Conservation (phyloP, 2,113 vertebrate species). For the Sylvietta virens region DNA sequence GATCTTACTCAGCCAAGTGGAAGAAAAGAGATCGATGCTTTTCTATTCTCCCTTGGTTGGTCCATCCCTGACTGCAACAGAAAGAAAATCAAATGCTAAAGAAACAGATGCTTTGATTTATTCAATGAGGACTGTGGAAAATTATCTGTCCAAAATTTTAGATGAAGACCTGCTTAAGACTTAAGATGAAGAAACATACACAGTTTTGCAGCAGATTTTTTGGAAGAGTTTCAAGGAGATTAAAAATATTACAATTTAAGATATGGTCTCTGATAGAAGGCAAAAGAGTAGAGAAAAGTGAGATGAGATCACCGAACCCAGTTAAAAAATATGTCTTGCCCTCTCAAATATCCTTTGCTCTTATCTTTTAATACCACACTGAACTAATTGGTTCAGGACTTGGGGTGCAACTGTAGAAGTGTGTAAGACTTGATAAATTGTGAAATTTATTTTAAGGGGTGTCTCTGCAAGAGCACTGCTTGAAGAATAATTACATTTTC, state of each 20-base stretch:
- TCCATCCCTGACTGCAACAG: background rate
- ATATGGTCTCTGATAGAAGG: background rate
- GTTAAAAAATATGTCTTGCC: background rate
- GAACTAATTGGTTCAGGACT: background rate
- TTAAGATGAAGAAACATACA: background rate
- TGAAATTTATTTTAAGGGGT: background rate
- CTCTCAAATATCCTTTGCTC: background rate
- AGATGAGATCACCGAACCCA: background rate
- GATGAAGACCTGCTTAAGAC: background rate
- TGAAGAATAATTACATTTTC: background rate
- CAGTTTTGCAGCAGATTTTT: background rate
- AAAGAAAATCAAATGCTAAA: background rate
- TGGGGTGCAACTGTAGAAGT: background rate
- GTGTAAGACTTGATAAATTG: background rate
- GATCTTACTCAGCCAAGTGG: background rate
- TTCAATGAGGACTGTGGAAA: background rate
- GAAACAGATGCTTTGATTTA: background rate
- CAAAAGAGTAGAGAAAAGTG: background rate
- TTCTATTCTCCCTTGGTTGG: background rate
- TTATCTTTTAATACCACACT: background rate
- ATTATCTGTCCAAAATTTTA: background rate
- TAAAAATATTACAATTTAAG: background rate
- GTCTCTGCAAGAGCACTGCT: background rate
- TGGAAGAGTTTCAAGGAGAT: background rate
- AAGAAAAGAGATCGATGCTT: background rate